Conservation (phyloP, 2,888 invertebrate genomes). For the Eurytoma adleriae region DNA sequence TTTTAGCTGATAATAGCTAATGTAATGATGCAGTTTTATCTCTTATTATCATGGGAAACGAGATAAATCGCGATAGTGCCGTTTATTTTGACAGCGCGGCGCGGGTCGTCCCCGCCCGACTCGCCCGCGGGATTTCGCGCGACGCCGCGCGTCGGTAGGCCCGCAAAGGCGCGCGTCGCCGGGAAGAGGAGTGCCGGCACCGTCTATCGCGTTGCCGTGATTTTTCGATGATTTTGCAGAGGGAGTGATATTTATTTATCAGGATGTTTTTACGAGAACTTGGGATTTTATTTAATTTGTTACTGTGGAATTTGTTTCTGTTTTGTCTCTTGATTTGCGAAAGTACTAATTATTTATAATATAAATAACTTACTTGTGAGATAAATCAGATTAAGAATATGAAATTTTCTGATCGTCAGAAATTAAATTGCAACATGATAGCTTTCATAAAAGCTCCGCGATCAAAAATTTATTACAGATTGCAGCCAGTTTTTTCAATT, state of each 20-base stretch:
- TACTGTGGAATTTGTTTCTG: too few relatives aligned
- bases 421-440: too few relatives aligned
- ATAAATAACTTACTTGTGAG: too few relatives aligned
- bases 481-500: too few relatives aligned
- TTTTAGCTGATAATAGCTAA: constrained; percentile 77
- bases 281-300: too few relatives aligned
- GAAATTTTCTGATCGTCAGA: too few relatives aligned
- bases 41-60: constrained; percentile 77
- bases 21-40: constrained; percentile 77
- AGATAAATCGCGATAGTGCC: constrained; percentile 77
- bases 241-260: neutral
- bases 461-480: too few relatives aligned
- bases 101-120: constrained; percentile 26
- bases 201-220: neutral
- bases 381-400: too few relatives aligned
- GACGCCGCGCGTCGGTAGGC: neutral
- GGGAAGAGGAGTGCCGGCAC: constrained; percentile 6
- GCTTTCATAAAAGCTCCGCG: too few relatives aligned
- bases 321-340: too few relatives aligned
- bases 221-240: neutral
- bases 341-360: too few relatives aligned
- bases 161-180: neutral
- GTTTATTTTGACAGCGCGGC: constrained; percentile 75
- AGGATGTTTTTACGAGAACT: too few relatives aligned
- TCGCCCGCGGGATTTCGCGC: neutral